These are phyloP conservation scores for Orthosia gothica DNA, from an alignment of 2,888 invertebrate species.

Conservation along the genomic window DNA sequence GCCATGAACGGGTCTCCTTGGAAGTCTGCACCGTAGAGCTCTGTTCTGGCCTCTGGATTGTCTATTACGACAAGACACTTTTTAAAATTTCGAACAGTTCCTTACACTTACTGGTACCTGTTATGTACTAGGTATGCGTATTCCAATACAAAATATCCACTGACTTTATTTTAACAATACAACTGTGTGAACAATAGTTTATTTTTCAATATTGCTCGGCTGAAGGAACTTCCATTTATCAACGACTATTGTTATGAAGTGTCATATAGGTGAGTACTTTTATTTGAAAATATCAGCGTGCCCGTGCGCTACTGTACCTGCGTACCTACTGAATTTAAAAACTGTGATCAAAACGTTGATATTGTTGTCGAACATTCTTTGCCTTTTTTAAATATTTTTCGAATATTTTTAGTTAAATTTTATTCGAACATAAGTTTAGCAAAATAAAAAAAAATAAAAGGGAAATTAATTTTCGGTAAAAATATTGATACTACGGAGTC, in stretches of 20 bases:
- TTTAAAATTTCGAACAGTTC: no score
- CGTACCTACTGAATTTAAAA: not conserved
- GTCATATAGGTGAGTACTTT: not conserved
- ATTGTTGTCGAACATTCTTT: not conserved
- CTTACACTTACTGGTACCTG: no score
- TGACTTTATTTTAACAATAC: not conserved
- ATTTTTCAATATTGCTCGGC: not conserved
- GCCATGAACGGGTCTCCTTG: no score
- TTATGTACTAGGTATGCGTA: not conserved
- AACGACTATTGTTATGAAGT: not conserved
- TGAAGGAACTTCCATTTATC: not conserved
- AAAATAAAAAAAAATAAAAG: not conserved
- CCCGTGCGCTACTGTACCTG: not conserved
- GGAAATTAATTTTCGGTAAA: not conserved
- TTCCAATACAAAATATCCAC: not conserved
- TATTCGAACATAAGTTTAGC: not conserved
- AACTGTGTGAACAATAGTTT: not conserved
- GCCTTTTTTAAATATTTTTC: not conserved
- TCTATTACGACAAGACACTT: no score
- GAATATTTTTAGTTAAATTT: not conserved
- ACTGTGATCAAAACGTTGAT: not conserved
- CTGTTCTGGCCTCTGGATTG: no score
- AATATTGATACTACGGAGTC: not conserved
- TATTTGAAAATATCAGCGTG: slow-evolving; percentile 4
- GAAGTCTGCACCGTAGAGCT: no score